These are phyloP conservation scores for Limnephilus lunatus DNA, from an alignment of 2,888 invertebrate species.

Conservation along the genomic window DNA sequence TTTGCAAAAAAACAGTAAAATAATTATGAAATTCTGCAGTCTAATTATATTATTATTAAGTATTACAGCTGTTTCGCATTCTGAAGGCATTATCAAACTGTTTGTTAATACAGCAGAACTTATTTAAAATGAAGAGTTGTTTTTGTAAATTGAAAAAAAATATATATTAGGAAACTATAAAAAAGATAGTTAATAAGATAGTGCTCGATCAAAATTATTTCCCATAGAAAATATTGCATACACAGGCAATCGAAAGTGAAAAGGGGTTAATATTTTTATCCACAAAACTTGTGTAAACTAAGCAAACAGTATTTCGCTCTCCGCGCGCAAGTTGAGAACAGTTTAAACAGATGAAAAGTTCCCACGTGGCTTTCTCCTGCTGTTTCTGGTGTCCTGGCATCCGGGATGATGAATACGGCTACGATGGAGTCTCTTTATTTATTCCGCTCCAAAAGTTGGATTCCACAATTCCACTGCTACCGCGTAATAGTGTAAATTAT, in stretches of 20 bases:
- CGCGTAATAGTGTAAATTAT: conserved; percentile 54
- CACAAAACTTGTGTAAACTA: background rate
- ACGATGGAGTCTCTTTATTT: conserved; percentile 51
- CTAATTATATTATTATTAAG: too few species aligned
- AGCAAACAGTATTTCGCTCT: conserved; percentile 30
- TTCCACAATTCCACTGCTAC: background rate
- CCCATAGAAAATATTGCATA: background rate
- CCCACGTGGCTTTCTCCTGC: conserved; percentile 38
- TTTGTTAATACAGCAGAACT: too few species aligned
- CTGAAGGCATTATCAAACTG: too few species aligned
- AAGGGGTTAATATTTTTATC: conserved; percentile 27
- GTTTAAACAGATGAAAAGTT: conserved; percentile 37
- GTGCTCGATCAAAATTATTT: background rate
- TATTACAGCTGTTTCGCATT: too few species aligned
- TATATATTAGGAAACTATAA: too few species aligned
- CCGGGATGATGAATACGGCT: conserved; percentile 35
- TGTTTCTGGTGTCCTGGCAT: background rate
- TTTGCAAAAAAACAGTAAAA: too few species aligned
- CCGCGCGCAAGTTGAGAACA: background rate
- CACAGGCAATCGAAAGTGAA: background rate
- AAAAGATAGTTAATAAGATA: background rate
- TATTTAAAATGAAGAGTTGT: too few species aligned
- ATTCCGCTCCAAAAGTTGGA: conserved; percentile 46
- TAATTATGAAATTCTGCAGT: too few species aligned
- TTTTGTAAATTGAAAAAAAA: too few species aligned